Conservation (phyloP, 2,888 invertebrate species). For the Aphidius colemani region DNA sequence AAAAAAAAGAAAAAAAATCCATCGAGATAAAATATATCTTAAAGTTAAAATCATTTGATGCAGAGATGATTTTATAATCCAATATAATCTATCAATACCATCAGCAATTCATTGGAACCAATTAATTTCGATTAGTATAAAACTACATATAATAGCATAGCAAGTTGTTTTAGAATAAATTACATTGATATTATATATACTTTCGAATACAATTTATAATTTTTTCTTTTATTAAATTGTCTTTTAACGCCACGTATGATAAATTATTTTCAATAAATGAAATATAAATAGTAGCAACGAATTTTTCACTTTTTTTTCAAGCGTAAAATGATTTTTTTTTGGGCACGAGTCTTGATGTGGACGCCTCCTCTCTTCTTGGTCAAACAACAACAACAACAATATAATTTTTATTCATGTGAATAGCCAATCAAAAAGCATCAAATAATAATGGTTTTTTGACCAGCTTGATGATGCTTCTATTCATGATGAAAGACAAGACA, state of each 20-base stretch:
- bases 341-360: slow-evolving; percentile 7
- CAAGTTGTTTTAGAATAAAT: not conserved
- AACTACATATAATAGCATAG: no score
- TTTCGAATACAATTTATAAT: no score
- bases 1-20: slow-evolving; percentile 15
- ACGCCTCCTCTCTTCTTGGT: slow-evolving; percentile 1
- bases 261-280: no score
- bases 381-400: not conserved
- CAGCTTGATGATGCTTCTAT: no score
- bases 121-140: slow-evolving; percentile 11
- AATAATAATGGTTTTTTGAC: no score
- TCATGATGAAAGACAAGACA: no score
- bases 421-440: slow-evolving; percentile 11
- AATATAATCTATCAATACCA: slow-evolving; percentile 18
- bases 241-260: no score
- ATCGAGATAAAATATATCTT: slow-evolving; percentile 14
- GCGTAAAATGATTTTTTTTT: slow-evolving; percentile 3
- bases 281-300: no score
- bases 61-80: slow-evolving; percentile 18
- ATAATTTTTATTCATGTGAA: not conserved
- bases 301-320: not conserved
- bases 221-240: no score
- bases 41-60: not conserved
- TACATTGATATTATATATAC: no score
- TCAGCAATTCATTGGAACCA: slow-evolving; percentile 4